Evolutionary conservation across 2,113 vertebrate genomes (phyloP), one percentile per base, ranked within the genome.

Genomic region (Gymnarchus niloticus): DNA sequence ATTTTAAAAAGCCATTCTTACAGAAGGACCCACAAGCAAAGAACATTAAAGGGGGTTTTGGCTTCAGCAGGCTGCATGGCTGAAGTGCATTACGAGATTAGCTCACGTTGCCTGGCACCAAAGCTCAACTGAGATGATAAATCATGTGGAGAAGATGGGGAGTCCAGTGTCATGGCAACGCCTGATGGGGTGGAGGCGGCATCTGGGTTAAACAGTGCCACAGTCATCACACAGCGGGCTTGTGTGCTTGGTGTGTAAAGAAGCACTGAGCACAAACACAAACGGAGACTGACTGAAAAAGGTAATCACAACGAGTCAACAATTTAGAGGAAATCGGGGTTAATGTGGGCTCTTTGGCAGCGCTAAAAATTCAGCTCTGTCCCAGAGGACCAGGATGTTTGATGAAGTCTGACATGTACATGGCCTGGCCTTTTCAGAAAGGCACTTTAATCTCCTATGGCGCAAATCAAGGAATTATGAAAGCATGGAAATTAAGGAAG

Each of bases 111-210:
- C 82, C 49, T 76, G 59, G 48, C 61, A 23, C 49, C 52, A 8
- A 28, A 65, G 41, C 48, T 3, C 51, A 8, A 73, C 14, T 5
- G 44, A 49, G 61, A 52, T 54, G 61, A 51, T 33, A 85, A 69
- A 56, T 73, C 61, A 56, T 28, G 28, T 56, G 28, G 28, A 52
- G 52, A 7, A 37, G 77, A 3, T 23, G 17, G 21, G 21, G 21
- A 56, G 65, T 21, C 17, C 65, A 54, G 65, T 17, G 84, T 46
- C 84, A 85, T 85, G 84, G 65, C 48, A 85, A 76, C 65, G n/a
- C 7, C 28, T 54, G 25, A 49, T 73, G n/a, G 61, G 48, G 44
- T 54, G 65, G 61, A 37, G 48, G 49, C 59, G 33, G 33, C 61
- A 73, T 49, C 84, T 85, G 84, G 59, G 59, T 33, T 73, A 73